Evolutionary conservation across 2,888 invertebrate genomes (phyloP), one percentile per base, ranked within the genome.

Genomic region (Listrodromus nycthemerus): DNA sequence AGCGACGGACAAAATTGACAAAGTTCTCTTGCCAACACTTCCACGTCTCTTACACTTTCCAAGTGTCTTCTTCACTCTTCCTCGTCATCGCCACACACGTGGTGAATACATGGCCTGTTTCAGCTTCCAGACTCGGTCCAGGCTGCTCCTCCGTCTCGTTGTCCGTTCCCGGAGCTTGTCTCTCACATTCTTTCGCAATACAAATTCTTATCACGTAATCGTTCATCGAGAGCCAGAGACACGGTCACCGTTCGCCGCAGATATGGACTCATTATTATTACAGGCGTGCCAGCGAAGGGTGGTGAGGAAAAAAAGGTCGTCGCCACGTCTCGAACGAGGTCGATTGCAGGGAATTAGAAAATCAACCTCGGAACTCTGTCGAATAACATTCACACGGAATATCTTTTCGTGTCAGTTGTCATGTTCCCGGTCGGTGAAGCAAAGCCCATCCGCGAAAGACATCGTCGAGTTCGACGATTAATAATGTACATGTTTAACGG

Each of bases 1-100:
- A 55, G 61, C 58, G 70, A 82, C 82, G 79, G 77, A 81, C 77
- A 61, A 86, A 86, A 87, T 87, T 84, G 84, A 85, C 86, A 84
- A 86, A 86, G 84, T 87, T 86, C 77, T 41, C 80, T 52, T 45
- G 55, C 58, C 33, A 58, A 58, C 33, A 33, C 65, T 30, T 27
- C 19, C 33, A 6, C 63, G 61, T 50, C 27, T 63, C 74, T 24
- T 19, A 61, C 41, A 30, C 58, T 27, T 30, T 45, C 16, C 8
- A 13, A 45, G 58, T 73, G 61, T 45, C 45, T 27, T 73, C 45
- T 58, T 24, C 19, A 65, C 37, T 24, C 37, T 33, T 19, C 16
- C 73, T 73, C 61, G 45, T 45, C 73, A 58, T 58, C 27, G n/a
- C 27, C 65, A 52, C 41, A 45, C 61, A 73, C 61, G 73, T 45